Conservation (phyloP, 2,113 vertebrate genomes). For the Sorex araneus region DNA sequence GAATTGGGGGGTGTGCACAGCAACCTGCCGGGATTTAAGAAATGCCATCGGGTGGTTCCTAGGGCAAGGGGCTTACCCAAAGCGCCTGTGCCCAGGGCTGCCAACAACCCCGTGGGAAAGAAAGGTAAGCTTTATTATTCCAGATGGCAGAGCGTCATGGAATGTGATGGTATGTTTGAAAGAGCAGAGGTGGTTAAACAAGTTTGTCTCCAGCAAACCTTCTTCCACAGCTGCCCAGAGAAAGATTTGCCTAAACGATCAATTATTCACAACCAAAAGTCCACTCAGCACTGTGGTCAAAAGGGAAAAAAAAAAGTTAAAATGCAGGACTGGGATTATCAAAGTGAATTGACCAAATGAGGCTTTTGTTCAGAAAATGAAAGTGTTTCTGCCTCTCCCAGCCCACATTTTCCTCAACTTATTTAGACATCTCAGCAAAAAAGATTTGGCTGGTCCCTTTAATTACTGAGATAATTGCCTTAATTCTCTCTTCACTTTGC, state of each 20-base stretch:
- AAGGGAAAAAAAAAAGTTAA: not conserved
- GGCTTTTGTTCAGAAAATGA: not conserved
- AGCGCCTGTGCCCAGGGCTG: not conserved
- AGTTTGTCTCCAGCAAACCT: not conserved
- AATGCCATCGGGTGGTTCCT: slow-evolving; percentile 55
- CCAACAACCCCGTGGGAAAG: not conserved
- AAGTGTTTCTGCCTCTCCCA: not conserved
- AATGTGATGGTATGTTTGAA: not conserved
- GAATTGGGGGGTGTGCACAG: not conserved
- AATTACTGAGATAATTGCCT: slow-evolving; percentile 68
- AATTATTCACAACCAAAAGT: not conserved
- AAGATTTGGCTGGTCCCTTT: slow-evolving; percentile 25
- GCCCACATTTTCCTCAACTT: slow-evolving; percentile 38
- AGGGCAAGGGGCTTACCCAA: not conserved
- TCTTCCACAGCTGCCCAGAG: not conserved
- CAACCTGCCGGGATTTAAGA: slow-evolving; percentile 38
- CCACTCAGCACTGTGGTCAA: not conserved
- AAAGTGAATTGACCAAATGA: not conserved
- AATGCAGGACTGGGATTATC: not conserved
- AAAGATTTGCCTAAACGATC: not conserved
- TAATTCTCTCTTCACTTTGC: slow-evolving; percentile 67
- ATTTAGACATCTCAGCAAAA: slow-evolving; percentile 36
- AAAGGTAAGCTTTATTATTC: not conserved
- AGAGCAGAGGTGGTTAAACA: not conserved
- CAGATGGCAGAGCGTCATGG: not conserved